Conservation (phyloP, 2,113 vertebrate genomes). For the Psilopsiagon aurifrons region DNA sequence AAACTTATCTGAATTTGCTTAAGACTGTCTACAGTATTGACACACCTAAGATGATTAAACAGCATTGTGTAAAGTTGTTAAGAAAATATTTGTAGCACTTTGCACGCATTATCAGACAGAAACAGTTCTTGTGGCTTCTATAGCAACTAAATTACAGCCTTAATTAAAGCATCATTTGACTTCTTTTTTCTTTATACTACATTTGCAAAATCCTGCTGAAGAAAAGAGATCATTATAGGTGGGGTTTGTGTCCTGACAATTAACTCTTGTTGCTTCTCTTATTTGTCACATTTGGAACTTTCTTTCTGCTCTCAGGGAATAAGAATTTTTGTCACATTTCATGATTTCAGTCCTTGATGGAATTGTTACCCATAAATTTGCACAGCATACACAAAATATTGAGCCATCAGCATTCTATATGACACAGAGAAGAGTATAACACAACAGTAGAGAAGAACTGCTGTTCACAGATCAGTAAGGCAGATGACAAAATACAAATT, state of each 20-base stretch:
- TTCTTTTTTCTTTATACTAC: conserved; percentile 51
- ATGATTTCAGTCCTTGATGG: conserved; percentile 60
- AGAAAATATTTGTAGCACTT: conserved; percentile 76
- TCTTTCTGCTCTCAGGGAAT: conserved; percentile 62
- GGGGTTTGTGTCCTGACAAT: conserved; percentile 72
- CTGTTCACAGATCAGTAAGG: neutral
- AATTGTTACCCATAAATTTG: conserved; percentile 76
- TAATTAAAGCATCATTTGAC: conserved; percentile 74
- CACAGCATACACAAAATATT: conserved; percentile 72
- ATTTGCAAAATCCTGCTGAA: conserved; percentile 67
- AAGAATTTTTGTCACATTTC: conserved; percentile 74
- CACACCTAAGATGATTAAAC: conserved; percentile 68
- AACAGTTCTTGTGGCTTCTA: conserved; percentile 70
- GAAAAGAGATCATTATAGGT: conserved; percentile 71
- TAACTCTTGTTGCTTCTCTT: conserved; percentile 70
- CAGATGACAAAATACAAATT: neutral
- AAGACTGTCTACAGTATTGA: conserved; percentile 60
- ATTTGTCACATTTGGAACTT: conserved; percentile 67
- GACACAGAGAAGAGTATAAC: neutral
- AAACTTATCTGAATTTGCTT: conserved; percentile 66
- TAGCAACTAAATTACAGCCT: conserved; percentile 61
- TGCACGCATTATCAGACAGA: conserved; percentile 71
- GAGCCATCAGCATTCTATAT: conserved; percentile 57
- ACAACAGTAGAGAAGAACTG: neutral
- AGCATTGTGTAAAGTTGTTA: conserved; percentile 73